phyloP scores from a whole-genome alignment of 2,888 invertebrate species.

The Hirtodrosophila histrioides region DNA sequence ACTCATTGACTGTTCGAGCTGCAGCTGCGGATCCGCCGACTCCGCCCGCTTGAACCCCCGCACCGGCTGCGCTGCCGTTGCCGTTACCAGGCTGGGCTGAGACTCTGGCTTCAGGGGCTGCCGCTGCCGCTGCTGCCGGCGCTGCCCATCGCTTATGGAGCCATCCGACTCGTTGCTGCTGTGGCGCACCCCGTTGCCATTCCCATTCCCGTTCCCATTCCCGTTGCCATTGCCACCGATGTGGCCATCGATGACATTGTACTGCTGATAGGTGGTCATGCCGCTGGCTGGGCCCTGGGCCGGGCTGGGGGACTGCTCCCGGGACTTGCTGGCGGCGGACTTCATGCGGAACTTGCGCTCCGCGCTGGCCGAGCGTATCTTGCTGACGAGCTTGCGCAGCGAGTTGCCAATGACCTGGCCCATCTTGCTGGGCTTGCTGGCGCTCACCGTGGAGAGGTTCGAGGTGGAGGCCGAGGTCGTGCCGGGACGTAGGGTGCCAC shows the following conservation, averaged over 20 bases:
- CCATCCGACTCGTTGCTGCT: conserved; percentile 68
- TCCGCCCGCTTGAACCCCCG: conserved; percentile 49
- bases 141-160: conserved; percentile 49
- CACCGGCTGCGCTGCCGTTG: conserved; percentile 5
- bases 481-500: conserved; percentile 56
- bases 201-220: conserved; percentile 30
- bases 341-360: conserved; percentile 88
- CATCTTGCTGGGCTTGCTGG: conserved; percentile 84
- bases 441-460: conserved; percentile 66
- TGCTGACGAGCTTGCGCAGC: conserved; percentile 92
- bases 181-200: conserved; percentile 48
- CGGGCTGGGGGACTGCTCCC: conserved; percentile 85
- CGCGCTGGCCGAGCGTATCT: conserved; percentile 91
- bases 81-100: conserved; percentile 15
- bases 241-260: conserved; percentile 85
- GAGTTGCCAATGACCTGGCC: conserved; percentile 91
- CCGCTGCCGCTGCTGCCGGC: conserved; percentile 22
- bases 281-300: conserved; percentile 23
- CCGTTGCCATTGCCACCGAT: conserved; percentile 67
- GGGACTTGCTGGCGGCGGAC: conserved; percentile 84
- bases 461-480: conserved; percentile 77
- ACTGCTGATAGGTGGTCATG: conserved; percentile 83
- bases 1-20: conserved; percentile 79
- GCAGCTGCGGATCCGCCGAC: conserved; percentile 49
- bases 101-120: conserved; percentile 52